Evolutionary conservation across 2,113 vertebrate species (phyloP), one percentile per base, ranked within the genome.

Genomic region (Malaclemys terrapin): DNA sequence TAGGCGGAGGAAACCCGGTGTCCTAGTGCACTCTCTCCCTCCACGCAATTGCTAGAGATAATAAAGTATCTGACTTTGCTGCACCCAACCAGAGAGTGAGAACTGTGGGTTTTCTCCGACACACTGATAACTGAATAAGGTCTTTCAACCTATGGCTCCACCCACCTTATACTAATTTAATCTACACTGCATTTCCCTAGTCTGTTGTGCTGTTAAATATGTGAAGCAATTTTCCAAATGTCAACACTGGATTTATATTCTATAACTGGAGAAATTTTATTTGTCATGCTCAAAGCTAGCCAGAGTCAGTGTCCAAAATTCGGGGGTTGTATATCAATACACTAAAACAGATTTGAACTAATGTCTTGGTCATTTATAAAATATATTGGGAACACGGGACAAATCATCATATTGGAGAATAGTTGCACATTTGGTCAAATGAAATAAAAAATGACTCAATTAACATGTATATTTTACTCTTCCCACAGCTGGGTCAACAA

Each of bases 401-500:
- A 81, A 42, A 42, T 42, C 27, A 12, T 8, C 27, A 10, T 10
- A 80, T 42, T 3, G 8, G 29, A 91, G 31, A 75, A 75, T 22
- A 45, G 8, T 50, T 90, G 49, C 47, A 24, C 2, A 1, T 87
- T 50, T 79, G 1, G 45, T 78, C 19, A 42, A 75, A 75, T 42
- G 20, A 19, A 20, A 27, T 45, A 56, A 82, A 24, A 90, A 27
- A 25, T 56, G 42, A 56, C 49, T 84, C 5, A 81, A 91, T 10
- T 87, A 91, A 1, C 56, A 3, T 35, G 62, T 93, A 91, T 93
- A 29, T 29, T 97, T 89, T 31, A 65, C 84, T 95, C 92, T 59
- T 24, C 80, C 31, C 82, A 79, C 84, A 99, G 99, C 97, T 99
- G 99, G 99, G 99, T 99, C 96, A 99, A 99, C 97, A 99, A 99